phyloP scores from a whole-genome alignment of 2,888 invertebrate species.

The Lasius platythorax region DNA sequence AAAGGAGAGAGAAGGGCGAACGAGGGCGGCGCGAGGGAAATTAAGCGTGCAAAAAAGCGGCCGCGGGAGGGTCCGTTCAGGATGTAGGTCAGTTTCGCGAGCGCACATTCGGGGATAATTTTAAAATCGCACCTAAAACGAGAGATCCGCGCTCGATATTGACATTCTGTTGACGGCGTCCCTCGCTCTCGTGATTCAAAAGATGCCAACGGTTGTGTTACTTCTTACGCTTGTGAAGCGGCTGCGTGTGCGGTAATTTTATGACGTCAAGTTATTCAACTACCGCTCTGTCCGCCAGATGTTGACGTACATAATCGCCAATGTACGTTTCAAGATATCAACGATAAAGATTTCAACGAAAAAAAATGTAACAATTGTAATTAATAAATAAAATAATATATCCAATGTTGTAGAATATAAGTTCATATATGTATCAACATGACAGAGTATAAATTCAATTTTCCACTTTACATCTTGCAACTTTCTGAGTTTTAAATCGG shows the following conservation, averaged over 20 bases:
- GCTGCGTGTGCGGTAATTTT: neutral
- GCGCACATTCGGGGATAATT: slow-evolving; percentile 62
- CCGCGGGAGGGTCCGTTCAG: slow-evolving; percentile 38
- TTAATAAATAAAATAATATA: slow-evolving; percentile 16
- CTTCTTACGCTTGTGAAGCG: neutral
- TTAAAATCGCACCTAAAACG: slow-evolving; percentile 54
- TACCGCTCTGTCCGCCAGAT: neutral
- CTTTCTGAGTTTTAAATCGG: neutral
- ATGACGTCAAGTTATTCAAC: neutral
- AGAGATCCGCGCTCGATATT: slow-evolving; percentile 48
- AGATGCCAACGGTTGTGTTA: slow-evolving; percentile 2
- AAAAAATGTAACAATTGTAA: slow-evolving; percentile 7
- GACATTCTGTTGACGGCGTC: slow-evolving; percentile 23
- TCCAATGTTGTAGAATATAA: neutral
- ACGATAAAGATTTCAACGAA: neutral
- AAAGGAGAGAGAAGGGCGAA: slow-evolving; percentile 28
- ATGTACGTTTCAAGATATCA: neutral
- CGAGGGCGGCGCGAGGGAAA: slow-evolving; percentile 56
- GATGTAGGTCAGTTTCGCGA: slow-evolving; percentile 71
- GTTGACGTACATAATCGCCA: neutral
- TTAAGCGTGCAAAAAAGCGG: slow-evolving; percentile 47
- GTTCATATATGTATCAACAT: neutral
- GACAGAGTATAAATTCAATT: slow-evolving; percentile 33
- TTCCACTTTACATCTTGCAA: slow-evolving; percentile 31
- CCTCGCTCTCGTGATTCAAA: slow-evolving; percentile 29